phyloP scores from a whole-genome alignment of 2,888 invertebrate species.

The Cantharis lateralis region DNA sequence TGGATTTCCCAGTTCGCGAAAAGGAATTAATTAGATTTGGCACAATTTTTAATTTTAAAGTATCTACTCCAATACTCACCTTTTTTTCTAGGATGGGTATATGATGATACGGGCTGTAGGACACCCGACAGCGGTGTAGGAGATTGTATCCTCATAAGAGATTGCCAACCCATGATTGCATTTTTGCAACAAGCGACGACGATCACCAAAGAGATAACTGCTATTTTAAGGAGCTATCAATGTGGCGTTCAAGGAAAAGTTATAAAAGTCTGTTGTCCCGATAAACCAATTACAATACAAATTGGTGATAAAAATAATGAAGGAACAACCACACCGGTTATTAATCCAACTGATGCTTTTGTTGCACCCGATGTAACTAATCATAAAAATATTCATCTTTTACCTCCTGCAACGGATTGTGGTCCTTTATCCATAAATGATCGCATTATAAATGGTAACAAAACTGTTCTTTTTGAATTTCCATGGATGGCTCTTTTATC shows the following conservation, averaged over 20 bases:
- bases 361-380: slow-evolving; percentile 44
- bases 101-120: slow-evolving; percentile 41
- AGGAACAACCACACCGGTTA: too few species aligned
- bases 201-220: neutral
- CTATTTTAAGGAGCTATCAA: slow-evolving; percentile 17
- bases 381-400: slow-evolving; percentile 48
- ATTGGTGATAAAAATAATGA: neutral
- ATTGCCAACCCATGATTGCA: slow-evolving; percentile 39
- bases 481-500: slow-evolving; percentile 78
- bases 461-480: slow-evolving; percentile 66
- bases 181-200: slow-evolving; percentile 9
- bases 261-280: neutral
- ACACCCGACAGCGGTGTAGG: slow-evolving; percentile 49
- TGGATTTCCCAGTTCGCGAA: too few species aligned
- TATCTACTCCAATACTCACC: too few species aligned
- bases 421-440: slow-evolving; percentile 57
- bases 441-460: slow-evolving; percentile 58
- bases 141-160: slow-evolving; percentile 49
- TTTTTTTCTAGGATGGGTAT: slow-evolving; percentile 13
- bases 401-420: slow-evolving; percentile 55
- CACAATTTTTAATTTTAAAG: too few species aligned
- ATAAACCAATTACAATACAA: neutral
- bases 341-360: too few species aligned
- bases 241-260: neutral
- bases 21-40: too few species aligned